These are phyloP conservation scores for Ips nitidus DNA, from an alignment of 1,140 invertebrate genomes.

Conservation along the genomic window DNA sequence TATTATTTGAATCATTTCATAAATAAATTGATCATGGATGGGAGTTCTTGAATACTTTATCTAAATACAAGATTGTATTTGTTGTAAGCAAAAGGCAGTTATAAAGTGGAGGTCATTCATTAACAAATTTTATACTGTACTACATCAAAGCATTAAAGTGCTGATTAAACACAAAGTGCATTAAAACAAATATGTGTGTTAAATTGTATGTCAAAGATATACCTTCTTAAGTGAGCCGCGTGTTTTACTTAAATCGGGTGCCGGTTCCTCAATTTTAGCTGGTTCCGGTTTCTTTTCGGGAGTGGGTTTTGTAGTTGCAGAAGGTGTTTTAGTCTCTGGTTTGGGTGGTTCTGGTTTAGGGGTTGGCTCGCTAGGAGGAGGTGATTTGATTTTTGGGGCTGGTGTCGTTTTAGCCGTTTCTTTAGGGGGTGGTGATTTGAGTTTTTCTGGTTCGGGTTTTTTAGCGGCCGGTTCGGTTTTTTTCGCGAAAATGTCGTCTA, in stretches of 20 bases:
- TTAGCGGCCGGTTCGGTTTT: constrained; percentile 47
- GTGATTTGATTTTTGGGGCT: constrained; percentile 35
- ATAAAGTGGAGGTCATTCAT: too few relatives aligned
- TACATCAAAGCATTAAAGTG: too few relatives aligned
- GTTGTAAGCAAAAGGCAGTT: too few relatives aligned
- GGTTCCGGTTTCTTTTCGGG: constrained; percentile 39
- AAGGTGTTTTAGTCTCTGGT: constrained; percentile 33
- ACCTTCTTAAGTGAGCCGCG: constrained; percentile 36
- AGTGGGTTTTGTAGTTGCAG: constrained; percentile 48
- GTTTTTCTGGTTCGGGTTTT: constrained; percentile 51
- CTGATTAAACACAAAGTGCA: too few relatives aligned
- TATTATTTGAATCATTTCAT: too few relatives aligned
- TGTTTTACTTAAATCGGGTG: constrained; percentile 30
- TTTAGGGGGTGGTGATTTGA: constrained; percentile 41
- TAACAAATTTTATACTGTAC: too few relatives aligned
- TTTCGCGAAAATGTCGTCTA: constrained; percentile 49
- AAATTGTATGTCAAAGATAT: background rate
- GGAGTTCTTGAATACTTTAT: too few relatives aligned
- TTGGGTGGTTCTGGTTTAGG: constrained; percentile 41
- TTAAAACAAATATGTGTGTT: background rate
- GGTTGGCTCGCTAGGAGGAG: constrained; percentile 45
- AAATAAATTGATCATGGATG: too few relatives aligned
- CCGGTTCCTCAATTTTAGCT: constrained; percentile 37
- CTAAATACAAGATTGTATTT: too few relatives aligned
- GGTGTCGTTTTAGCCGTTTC: constrained; percentile 46